Evolutionary conservation across 2,113 vertebrate species (phyloP).

Genomic region (human): DNA sequence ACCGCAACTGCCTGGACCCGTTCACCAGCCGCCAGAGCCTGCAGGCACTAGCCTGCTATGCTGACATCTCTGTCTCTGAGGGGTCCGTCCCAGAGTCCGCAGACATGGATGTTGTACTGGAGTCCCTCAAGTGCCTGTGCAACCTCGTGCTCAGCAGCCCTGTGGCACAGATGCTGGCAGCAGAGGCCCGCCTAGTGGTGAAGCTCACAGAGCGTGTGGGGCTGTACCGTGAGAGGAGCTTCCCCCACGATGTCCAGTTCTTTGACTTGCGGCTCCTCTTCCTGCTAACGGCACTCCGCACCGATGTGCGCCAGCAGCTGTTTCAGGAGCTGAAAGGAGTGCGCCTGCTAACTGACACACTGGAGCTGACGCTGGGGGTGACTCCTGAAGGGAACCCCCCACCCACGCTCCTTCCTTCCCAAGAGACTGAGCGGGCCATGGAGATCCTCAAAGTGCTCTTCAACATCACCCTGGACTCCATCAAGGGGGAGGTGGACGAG

Average conservation of each 20-base stretch:
- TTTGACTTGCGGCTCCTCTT: slow-evolving; percentile 94
- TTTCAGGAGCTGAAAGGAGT: slow-evolving; percentile 90
- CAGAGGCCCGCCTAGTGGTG: slow-evolving; percentile 87
- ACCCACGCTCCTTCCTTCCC: slow-evolving; percentile 83
- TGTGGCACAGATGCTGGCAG: slow-evolving; percentile 86
- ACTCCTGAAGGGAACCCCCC: slow-evolving; percentile 55
- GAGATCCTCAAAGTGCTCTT: slow-evolving; percentile 97
- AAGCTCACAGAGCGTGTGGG: slow-evolving; percentile 89
- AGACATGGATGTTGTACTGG: slow-evolving; percentile 90
- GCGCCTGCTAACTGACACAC: slow-evolving; percentile 84
- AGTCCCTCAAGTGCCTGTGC: slow-evolving; percentile 94
- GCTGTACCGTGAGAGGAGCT: slow-evolving; percentile 84
- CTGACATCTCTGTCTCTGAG: slow-evolving; percentile 81
- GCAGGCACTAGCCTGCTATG: slow-evolving; percentile 86
- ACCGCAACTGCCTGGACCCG: slow-evolving; percentile 88
- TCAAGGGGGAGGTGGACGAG: slow-evolving; percentile 90
- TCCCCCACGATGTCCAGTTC: slow-evolving; percentile 91
- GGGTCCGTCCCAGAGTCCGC: slow-evolving; percentile 80
- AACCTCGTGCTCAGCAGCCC: slow-evolving; percentile 93
- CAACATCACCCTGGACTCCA: slow-evolving; percentile 93
- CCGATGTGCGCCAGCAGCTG: slow-evolving; percentile 90
- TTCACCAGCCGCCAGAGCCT: slow-evolving; percentile 87
- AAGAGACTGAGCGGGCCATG: slow-evolving; percentile 92
- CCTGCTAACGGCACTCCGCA: slow-evolving; percentile 90
- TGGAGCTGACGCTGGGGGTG: slow-evolving; percentile 88